phyloP scores from a whole-genome alignment of 1,140 invertebrate species.

The Protaetia brevitarsis region DNA sequence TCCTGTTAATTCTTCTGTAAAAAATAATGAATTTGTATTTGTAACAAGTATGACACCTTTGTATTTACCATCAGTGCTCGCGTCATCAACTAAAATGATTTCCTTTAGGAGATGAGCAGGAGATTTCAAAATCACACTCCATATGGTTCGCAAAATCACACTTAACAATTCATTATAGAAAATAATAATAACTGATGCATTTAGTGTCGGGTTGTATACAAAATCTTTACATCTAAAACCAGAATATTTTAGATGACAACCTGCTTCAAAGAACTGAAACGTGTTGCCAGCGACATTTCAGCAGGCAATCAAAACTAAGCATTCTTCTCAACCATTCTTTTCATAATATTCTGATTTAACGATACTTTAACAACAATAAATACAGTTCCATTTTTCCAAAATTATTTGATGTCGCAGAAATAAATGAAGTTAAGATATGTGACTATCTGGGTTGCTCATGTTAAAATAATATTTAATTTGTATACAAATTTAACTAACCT shows the following conservation, averaged over 20 bases:
- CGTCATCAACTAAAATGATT: constrained; percentile 87
- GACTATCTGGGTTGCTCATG: too few species aligned
- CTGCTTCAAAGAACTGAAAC: too few species aligned
- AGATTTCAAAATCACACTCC: constrained; percentile 81
- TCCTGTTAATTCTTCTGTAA: constrained; percentile 50
- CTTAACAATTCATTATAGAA: constrained; percentile 90
- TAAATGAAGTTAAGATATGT: too few species aligned
- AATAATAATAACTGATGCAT: constrained; percentile 73
- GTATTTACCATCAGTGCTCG: constrained; percentile 68
- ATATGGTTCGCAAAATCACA: constrained; percentile 77
- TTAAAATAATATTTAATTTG: too few species aligned
- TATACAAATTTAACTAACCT: too few species aligned
- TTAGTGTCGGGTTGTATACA: constrained; percentile 56
- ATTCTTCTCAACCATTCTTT: too few species aligned
- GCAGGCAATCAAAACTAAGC: too few species aligned
- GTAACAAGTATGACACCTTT: neutral
- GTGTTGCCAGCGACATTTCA: too few species aligned
- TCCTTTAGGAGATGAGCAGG: constrained; percentile 69
- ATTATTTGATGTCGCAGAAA: too few species aligned
- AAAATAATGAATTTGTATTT: neutral
- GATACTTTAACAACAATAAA: too few species aligned
- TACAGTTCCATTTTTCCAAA: too few species aligned
- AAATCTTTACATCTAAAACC: constrained; percentile 55
- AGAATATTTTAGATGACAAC: neutral
- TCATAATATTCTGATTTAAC: too few species aligned